Evolutionary conservation across 2,888 invertebrate genomes (phyloP).

Genomic region (Abrostola triplasia): DNA sequence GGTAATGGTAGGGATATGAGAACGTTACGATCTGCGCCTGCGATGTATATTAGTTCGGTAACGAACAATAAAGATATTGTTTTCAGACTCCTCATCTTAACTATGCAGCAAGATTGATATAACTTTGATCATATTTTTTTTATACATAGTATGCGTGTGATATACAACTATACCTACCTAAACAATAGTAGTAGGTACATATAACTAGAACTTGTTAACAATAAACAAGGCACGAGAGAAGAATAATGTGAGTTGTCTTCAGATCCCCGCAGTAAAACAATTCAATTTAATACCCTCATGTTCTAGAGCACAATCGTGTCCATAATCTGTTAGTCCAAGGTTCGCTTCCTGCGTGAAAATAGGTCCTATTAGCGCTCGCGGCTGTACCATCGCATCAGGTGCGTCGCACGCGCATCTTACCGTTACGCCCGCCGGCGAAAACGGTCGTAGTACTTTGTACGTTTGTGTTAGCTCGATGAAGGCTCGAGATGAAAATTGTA

Average conservation of each 20-base stretch:
- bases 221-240: neutral
- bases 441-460: conserved; percentile 52
- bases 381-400: conserved; percentile 72
- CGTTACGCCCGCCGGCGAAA: conserved; percentile 76
- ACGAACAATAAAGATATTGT: too few relatives aligned
- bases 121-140: too few relatives aligned
- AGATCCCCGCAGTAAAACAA: conserved; percentile 36
- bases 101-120: too few relatives aligned
- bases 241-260: conserved; percentile 8
- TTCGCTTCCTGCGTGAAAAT: conserved; percentile 56
- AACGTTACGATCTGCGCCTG: too few relatives aligned
- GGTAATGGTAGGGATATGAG: too few relatives aligned
- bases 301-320: conserved; percentile 54
- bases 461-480: conserved; percentile 17
- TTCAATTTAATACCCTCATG: conserved; percentile 45
- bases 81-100: too few relatives aligned
- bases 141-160: too few relatives aligned
- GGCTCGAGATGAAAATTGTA: conserved; percentile 34
- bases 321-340: conserved; percentile 55
- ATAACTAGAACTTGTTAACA: too few relatives aligned
- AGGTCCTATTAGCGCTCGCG: conserved; percentile 56
- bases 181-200: too few relatives aligned
- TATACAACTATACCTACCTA: too few relatives aligned
- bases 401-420: conserved; percentile 72
- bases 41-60: too few relatives aligned